Evolutionary conservation across 2,888 invertebrate species (phyloP), one percentile per base, ranked within the genome.

Genomic region (Pedicia rivosa): DNA sequence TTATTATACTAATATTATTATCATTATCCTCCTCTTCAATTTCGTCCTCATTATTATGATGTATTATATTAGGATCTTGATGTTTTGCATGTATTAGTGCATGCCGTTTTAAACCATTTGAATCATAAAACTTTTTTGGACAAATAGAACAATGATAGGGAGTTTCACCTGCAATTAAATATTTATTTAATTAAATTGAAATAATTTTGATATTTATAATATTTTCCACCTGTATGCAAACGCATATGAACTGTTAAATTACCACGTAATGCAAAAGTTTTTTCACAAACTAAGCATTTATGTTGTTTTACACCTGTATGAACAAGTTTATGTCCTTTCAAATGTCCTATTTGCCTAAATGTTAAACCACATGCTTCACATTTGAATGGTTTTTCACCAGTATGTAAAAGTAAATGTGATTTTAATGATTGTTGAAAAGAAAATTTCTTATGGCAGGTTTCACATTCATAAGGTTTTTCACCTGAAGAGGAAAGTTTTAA

Each of bases 81-180:
- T 32, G 15, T 7, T 40, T 36, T 2, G 36, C 35, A 30, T 49
- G 49, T 5, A 37, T 37, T 9, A 44, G 12, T 27, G 44, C 46
- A 37, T 49, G 49, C 20, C 47, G 38, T 36, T 42, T 42, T 12
- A 49, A 42, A 7, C 45, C 45, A 31, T 48, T 46, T n/a, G 44
- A 45, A 38, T 47, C 46, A 15, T 42, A 43, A 35, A 48, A 48
- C 12, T 39, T 38, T 37, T 47, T 46, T 17, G 37, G 29, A 24
- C 48, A 48, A 14, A 40, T 19, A 12, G 40, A 37, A 38, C 48
- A 48, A 19, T 43, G 35, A 35, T 44, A 47, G 2, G 47, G 47
- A 8, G 42, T 43, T 36, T 46, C 45, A 9, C 48, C n/a, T n/a
- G n/a, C n/a, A n/a, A n/a, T n/a, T n/a, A n/a, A n/a, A n/a, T n/a